Evolutionary conservation across 2,888 invertebrate genomes (phyloP), one percentile per base, ranked within the genome.

Genomic region (Eudemis profundana): DNA sequence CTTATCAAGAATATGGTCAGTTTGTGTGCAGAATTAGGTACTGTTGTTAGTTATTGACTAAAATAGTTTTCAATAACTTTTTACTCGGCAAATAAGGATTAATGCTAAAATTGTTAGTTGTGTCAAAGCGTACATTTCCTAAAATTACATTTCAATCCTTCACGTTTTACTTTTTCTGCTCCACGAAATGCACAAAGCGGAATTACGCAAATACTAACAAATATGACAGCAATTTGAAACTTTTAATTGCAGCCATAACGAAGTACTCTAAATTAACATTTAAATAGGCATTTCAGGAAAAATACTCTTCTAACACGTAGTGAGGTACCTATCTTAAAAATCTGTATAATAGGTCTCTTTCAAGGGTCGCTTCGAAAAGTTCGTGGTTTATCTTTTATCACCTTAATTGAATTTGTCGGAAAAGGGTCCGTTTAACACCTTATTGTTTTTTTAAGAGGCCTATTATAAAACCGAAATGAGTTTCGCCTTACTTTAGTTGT

Each of bases 341-440:
- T 59, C 65, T 38, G 46, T 60, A 51, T 57, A 59, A 60, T 65
- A 60, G 65, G 65, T 60, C 40, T 51, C 53, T 51, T 71, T 67
- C 66, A 72, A 73, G 74, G 74, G 73, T 51, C 63, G 66, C 72
- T 74, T 77, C 72, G 69, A 70, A 70, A 74, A 77, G 76, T 78
- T 76, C 78, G 79, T 81, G 79, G 76, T 77, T 78, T 81, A 83
- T 82, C 81, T 82, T 77, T 78, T 78, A 82, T 80, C 80, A 75
- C 77, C 76, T 78, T 81, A 82, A 82, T 82, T 82, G 79, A 77
- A 78, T 82, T 79, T 70, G 67, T 66, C 72, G 64, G 72, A 70
- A 74, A 74, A 74, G 73, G 67, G 75, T 74, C 75, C 74, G 71
- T 72, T 73, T 71, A 74, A 66, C 69, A 69, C 70, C 70, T 70